Percentiles rank a stretch among this genome's conserved stretches.
phyloP scores from a whole-genome alignment of 2,797 vertebrate species.

The Hippocampus kuda region DNA sequence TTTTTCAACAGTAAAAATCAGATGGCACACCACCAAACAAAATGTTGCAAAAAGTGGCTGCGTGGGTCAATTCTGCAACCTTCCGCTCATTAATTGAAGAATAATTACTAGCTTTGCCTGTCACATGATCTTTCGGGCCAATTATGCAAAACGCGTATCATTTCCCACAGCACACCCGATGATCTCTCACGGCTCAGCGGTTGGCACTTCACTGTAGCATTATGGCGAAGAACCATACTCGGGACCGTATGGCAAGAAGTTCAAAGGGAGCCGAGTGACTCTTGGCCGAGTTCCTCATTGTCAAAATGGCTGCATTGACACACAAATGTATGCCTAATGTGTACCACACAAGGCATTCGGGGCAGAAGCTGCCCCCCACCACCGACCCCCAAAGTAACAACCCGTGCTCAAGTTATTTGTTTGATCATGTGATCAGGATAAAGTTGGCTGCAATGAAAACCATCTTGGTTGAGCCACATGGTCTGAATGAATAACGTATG shows the following conservation, averaged over 20 bases:
- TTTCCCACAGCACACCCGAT: not conserved
- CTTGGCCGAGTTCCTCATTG: conserved; percentile 63
- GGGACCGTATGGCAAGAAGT: conserved; percentile 58
- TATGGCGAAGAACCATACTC: conserved; percentile 35
- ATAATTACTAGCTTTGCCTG: too few relatives aligned
- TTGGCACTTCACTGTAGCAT: conserved; percentile 22
- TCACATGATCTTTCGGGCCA: not conserved
- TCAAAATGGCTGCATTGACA: conserved; percentile 50
- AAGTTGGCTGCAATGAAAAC: not conserved
- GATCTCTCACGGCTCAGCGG: not conserved
- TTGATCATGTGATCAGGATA: conserved; percentile 7
- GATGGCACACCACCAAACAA: too few relatives aligned
- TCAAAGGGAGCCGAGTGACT: conserved; percentile 62
- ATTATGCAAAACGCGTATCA: not conserved
- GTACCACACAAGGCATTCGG: conserved; percentile 56
- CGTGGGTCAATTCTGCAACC: too few relatives aligned
- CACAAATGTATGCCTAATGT: conserved; percentile 54
- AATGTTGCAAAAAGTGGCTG: too few relatives aligned
- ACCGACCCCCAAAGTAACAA: conserved; percentile 45
- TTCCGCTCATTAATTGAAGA: too few relatives aligned
- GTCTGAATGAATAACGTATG: conserved; percentile 41
- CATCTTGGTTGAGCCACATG: conserved; percentile 36
- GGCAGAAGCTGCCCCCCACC: conserved; percentile 38
- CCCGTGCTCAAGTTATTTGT: conserved; percentile 40
- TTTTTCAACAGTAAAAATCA: too few relatives aligned